Evolutionary conservation across 2,888 invertebrate species (phyloP).

Genomic region (Scaptomyza flava): DNA sequence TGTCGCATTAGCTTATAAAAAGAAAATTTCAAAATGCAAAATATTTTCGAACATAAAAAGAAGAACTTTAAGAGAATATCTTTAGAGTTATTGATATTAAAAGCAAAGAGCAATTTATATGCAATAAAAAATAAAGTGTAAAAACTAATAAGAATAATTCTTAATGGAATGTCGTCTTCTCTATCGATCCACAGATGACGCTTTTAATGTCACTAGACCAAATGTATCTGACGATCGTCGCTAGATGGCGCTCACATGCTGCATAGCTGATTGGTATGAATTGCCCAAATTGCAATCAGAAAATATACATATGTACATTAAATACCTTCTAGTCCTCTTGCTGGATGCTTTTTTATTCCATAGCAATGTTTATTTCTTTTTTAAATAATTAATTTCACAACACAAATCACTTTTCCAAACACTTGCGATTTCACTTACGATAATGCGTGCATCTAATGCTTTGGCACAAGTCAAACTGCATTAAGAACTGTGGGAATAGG

Average conservation of each 20-base stretch:
- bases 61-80: neutral
- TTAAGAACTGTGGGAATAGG: neutral
- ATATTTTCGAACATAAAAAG: neutral
- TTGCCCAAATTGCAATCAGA: neutral
- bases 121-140: no score
- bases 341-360: no score
- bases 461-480: neutral
- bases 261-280: neutral
- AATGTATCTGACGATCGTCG: neutral
- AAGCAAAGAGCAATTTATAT: no score
- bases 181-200: constrained; percentile 7
- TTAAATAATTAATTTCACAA: no score
- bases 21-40: neutral
- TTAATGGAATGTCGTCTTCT: no score
- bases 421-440: no score
- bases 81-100: no score
- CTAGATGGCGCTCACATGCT: neutral
- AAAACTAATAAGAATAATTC: no score
- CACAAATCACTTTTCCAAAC: no score
- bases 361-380: no score
- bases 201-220: neutral
- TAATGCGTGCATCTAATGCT: no score
- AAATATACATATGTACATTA: neutral
- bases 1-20: constrained; percentile 27
- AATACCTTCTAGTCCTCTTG: neutral